Evolutionary conservation across 1,140 invertebrate genomes (phyloP), one percentile per base, ranked within the genome.

Genomic region (Maniola jurtina): DNA sequence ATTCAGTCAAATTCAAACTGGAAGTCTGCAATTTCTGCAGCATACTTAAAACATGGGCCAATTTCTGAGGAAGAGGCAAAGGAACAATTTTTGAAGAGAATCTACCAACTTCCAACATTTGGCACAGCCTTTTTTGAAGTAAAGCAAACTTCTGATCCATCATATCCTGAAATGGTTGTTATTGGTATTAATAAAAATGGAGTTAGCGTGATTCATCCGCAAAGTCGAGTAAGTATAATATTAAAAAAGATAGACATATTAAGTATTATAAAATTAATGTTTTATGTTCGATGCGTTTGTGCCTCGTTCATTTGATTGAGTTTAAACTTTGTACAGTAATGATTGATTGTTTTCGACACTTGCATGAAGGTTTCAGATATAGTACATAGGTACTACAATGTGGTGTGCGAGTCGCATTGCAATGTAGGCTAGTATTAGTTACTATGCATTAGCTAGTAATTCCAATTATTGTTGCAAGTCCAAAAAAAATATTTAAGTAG

Each of bases 101-200:
- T 98, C 40, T 95, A 94, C 78, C 92, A 94, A 77, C 96, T 95
- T 93, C 95, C 95, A 7, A 98, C 96, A 62, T 99, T 98, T 91
- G 98, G 98, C 14, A 98, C 97, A 7, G 97, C 98, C 0, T 99
- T 99, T 91, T 99, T 99, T 91, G 96, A 98, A 93, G 97, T 98
- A 0, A 97, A 97, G 86, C 97, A 95, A 81, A 95, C 95, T 6
- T 96, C 96, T 3, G 96, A 98, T 72, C 93, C 95, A 0, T 94
- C 93, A 52, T 96, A 96, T 80, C 96, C 97, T 5, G 96, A 98
- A 85, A 93, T 95, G 72, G 92, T 98, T 11, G 92, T 98, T 10
- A 94, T 98, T 75, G 98, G 96, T 16, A 98, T 99, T 67, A 99
- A 98, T 87, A 96, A 95, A 82, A 94, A 96, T 72, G 97, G 98